Base-by-base conservation (phyloP, 2,113 vertebrate genomes). In the Pachypanchax playfairii region DNA sequence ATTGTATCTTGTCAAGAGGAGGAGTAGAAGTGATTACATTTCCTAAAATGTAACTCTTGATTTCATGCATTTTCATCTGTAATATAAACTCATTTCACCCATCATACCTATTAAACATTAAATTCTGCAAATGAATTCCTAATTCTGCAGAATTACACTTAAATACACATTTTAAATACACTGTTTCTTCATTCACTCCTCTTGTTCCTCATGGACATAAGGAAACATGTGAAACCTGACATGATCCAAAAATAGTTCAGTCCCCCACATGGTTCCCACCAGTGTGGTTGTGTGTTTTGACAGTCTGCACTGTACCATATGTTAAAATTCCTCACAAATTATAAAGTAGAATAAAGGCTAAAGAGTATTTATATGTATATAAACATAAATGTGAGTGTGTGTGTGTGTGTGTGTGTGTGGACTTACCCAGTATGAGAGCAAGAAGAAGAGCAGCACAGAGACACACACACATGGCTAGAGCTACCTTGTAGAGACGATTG, bases 401-500 rank as follows among this genome's bases (percentile, higher is more conserved):
- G 28, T 57, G 44, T 57, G 43, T 78, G 47, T 71, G 54, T 73
- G 42, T 58, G 50, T 70, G 61, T 65, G 63, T 42, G 47, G 43
- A 86, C 91, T 91, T 71, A 92, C 91, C 88, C 69, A 91, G 62
- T 57, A 92, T 88, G 79, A 92, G 80, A 11, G 90, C 88, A 5
- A 92, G 87, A 59, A 92, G 78, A 69, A 92, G 86, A 29, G 73
- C 82, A 0, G 80, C 73, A 15, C 90, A 91, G 22, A 91, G 17
- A 48, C 83, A 90, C 80, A 76, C 87, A 67, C 85, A 86, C 58
- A 87, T 78, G 55, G 79, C 87, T 73, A 92, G 75, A 0, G 89
- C 84, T 13, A 86, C 83, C 84, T 73, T 89, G 60, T 88, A 88
- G 35, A 85, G 62, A 6, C 82, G 79, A 10, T 41, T 70, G 54